Percentiles rank a stretch among this genome's conserved stretches.
These are phyloP conservation scores for Microhierax caerulescens DNA, from an alignment of 2,797 vertebrate genomes.

Conservation along the genomic window DNA sequence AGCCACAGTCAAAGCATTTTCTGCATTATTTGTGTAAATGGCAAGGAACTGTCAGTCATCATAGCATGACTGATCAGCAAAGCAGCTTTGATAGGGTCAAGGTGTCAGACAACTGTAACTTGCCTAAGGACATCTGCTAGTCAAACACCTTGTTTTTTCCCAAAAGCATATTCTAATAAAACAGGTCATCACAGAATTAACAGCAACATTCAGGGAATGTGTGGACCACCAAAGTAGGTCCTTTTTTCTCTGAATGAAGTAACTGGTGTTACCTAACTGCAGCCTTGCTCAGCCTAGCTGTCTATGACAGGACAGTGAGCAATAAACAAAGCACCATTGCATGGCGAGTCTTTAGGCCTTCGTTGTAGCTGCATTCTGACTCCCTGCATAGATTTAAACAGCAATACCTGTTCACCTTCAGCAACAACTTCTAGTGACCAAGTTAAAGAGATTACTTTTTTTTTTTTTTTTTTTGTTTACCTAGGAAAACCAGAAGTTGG, in stretches of 20 bases:
- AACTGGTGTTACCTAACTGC: neutral
- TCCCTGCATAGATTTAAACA: neutral
- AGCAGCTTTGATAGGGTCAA: neutral
- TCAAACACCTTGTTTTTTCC: neutral
- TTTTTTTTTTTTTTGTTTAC: neutral
- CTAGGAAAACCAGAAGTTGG: neutral
- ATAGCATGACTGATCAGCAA: neutral
- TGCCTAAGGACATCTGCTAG: neutral
- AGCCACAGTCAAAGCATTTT: neutral
- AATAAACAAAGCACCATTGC: neutral
- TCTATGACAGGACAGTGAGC: neutral
- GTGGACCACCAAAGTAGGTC: neutral
- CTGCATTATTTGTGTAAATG: neutral
- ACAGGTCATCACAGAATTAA: neutral
- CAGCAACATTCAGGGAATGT: neutral
- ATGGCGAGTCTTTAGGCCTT: neutral
- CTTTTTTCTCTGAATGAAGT: constrained; percentile 15
- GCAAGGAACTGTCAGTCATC: neutral
- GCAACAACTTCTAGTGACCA: neutral
- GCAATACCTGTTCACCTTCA: neutral
- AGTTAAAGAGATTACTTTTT: neutral
- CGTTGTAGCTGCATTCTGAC: neutral
- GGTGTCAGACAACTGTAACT: neutral
- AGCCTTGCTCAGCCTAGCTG: neutral
- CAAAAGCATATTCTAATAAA: neutral